phyloP scores from a whole-genome alignment of 2,797 vertebrate species.

The Pseudochaenichthys georgianus region DNA sequence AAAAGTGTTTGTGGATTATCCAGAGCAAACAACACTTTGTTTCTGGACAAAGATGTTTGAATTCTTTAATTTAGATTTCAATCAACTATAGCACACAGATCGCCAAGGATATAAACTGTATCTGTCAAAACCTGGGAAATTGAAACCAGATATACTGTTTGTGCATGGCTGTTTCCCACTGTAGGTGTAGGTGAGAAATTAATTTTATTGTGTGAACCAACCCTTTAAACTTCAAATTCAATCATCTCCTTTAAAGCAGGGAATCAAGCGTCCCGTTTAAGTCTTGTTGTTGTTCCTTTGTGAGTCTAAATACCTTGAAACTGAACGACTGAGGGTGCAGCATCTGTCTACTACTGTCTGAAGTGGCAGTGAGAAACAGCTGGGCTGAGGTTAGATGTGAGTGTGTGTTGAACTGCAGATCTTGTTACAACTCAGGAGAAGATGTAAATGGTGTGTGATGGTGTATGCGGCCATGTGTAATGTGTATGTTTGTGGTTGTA shows the following conservation, averaged over 20 bases:
- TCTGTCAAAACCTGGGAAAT: background rate
- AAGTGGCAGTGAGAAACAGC: constrained; percentile 75
- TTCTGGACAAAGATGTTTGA: constrained; percentile 23
- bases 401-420: constrained; percentile 42
- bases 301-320: constrained; percentile 4
- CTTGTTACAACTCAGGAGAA: constrained; percentile 40
- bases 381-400: constrained; percentile 59
- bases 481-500: constrained; percentile 4
- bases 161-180: background rate
- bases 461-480: constrained; percentile 23
- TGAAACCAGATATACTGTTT: background rate
- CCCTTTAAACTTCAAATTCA: background rate
- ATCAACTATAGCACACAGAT: background rate
- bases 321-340: background rate
- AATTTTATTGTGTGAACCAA: background rate
- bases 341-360: constrained; percentile 50
- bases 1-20: constrained; percentile 28
- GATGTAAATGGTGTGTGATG: constrained; percentile 65
- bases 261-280: background rate
- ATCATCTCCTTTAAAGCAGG: background rate
- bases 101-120: background rate
- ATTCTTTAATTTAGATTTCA: background rate
- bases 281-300: background rate
- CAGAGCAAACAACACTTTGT: constrained; percentile 21
- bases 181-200: background rate